These are phyloP conservation scores for Sebastes oblongus DNA, from an alignment of 2,797 vertebrate genomes.

Conservation along the genomic window DNA sequence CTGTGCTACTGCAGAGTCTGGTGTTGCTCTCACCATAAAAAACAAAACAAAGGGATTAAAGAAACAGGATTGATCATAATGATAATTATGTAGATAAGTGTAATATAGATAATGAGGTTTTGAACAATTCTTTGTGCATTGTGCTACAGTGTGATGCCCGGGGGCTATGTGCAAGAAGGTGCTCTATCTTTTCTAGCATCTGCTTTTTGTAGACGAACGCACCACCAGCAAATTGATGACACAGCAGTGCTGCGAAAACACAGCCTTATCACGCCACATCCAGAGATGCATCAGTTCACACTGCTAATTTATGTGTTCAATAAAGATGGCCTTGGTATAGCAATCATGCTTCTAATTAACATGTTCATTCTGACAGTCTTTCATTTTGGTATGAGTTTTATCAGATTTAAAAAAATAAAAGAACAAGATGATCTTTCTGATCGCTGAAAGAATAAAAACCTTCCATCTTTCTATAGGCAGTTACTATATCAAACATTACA, in stretches of 20 bases:
- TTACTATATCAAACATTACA: background rate
- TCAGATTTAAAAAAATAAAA: background rate
- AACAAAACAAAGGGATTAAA: background rate
- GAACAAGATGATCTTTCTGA: background rate
- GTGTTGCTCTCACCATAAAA: background rate
- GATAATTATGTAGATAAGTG: background rate
- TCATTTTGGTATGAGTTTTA: background rate
- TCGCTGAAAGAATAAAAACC: background rate
- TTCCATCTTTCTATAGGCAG: background rate
- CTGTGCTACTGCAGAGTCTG: background rate
- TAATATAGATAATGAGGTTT: background rate
- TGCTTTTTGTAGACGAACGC: conserved; percentile 7
- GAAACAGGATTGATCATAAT: background rate
- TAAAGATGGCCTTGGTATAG: background rate
- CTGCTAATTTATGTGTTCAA: background rate
- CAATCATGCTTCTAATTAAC: background rate
- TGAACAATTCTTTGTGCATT: background rate
- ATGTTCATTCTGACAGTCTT: background rate
- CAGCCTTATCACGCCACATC: conserved; percentile 3
- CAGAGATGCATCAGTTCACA: conserved; percentile 16
- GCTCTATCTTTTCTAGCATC: background rate
- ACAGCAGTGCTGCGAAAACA: background rate
- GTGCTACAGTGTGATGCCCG: background rate
- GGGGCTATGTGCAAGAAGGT: background rate
- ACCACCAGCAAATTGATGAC: conserved; percentile 21